Evolutionary conservation across 2,797 vertebrate species (phyloP).

Genomic region (Geotrypetes seraphini): DNA sequence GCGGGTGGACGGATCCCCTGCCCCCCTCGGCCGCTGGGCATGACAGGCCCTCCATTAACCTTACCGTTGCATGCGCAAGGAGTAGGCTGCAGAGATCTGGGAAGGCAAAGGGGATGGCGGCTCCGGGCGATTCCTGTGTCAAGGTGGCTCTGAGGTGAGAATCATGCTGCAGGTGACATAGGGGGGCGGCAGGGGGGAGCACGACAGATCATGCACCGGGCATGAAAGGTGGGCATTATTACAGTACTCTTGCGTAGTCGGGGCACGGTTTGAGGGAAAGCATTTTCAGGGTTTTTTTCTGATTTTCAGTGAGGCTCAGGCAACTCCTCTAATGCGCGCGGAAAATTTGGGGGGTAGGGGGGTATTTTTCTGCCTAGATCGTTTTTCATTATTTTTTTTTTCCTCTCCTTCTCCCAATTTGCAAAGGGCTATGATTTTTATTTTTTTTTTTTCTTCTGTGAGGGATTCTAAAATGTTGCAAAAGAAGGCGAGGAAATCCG

Average conservation of each 20-base stretch:
- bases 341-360: no score
- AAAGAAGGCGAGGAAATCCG: no score
- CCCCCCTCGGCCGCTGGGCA: constrained; percentile 9
- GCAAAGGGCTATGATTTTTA: no score
- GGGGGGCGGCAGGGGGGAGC: no score
- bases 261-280: background rate
- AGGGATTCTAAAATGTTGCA: no score
- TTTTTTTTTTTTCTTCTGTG: background rate
- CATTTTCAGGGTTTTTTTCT: no score
- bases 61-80: background rate
- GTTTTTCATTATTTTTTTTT: background rate
- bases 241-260: background rate
- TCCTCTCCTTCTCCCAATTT: no score
- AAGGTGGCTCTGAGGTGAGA: constrained; percentile 89
- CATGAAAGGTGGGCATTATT: background rate
- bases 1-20: constrained; percentile 1
- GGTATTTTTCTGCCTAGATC: no score
- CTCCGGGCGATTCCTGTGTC: constrained; percentile 77
- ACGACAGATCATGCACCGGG: constrained; percentile 7
- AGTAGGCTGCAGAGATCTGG: background rate
- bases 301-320: background rate
- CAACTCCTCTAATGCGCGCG: background rate
- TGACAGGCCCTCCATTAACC: constrained; percentile 9
- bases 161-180: background rate
- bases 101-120: constrained; percentile 59